Conservation (phyloP, 2,888 invertebrate species). For the Stenoptilia bipunctidactyla region DNA sequence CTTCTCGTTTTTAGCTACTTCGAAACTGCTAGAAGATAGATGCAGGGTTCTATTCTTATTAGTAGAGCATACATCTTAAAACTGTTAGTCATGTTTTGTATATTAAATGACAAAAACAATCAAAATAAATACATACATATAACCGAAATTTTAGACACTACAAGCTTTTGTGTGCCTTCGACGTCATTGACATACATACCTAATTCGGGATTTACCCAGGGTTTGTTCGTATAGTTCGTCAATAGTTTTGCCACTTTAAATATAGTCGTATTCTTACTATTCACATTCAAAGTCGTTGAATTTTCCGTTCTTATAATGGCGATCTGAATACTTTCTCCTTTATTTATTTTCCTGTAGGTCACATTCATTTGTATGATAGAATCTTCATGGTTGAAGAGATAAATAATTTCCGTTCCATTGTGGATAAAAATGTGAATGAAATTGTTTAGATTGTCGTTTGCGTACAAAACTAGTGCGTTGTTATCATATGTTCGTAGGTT, state of each 20-base stretch:
- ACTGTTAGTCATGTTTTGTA: too few species aligned
- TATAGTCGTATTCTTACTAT: constrained; percentile 80
- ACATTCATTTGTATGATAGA: constrained; percentile 85
- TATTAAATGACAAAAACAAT: too few species aligned
- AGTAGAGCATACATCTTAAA: too few species aligned
- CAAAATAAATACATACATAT: too few species aligned
- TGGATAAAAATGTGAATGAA: constrained; percentile 91
- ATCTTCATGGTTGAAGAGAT: constrained; percentile 86
- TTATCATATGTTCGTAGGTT: constrained; percentile 90
- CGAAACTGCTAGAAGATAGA: too few species aligned
- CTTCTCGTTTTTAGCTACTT: too few species aligned
- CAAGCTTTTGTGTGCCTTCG: too few species aligned
- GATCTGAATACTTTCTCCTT: constrained; percentile 88
- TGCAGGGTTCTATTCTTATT: too few species aligned
- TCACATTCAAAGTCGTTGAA: constrained; percentile 84
- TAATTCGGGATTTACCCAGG: constrained; percentile 86
- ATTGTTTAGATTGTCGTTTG: constrained; percentile 93
- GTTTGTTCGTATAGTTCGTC: constrained; percentile 85
- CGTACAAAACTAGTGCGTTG: constrained; percentile 86
- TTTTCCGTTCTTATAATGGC: constrained; percentile 83
- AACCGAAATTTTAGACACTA: too few species aligned
- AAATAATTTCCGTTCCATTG: constrained; percentile 83
- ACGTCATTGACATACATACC: too few species aligned
- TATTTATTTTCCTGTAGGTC: constrained; percentile 79
- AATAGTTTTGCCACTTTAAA: constrained; percentile 78